Conservation (phyloP, 64 coral and sea anemone species). For the Astreopora myriophthalma region DNA sequence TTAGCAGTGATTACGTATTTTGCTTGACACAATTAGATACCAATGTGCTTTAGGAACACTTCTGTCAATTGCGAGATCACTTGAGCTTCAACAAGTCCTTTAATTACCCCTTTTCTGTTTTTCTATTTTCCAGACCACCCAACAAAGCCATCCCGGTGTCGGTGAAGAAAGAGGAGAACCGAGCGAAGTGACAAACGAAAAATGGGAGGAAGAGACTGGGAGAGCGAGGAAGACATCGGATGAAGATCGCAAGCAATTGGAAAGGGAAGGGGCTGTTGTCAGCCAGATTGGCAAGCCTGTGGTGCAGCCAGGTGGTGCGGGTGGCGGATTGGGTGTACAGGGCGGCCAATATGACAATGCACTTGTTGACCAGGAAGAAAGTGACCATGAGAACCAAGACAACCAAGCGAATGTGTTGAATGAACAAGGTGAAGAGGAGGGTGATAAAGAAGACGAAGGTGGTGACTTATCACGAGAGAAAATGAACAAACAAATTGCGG, state of each 20-base stretch:
- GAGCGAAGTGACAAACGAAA: background rate
- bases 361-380: background rate
- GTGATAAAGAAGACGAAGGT: background rate
- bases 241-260: background rate
- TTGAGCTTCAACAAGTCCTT: no score
- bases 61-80: no score
- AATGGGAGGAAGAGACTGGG: background rate
- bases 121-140: background rate
- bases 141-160: background rate
- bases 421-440: background rate
- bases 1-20: no score
- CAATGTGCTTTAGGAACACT: no score
- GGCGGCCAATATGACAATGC: background rate
- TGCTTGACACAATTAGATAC: no score
- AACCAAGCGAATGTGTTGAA: background rate
- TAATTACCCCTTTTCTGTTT: background rate
- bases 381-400: background rate
- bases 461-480: conserved; percentile 16
- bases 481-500: conserved; percentile 6
- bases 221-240: background rate
- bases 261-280: background rate
- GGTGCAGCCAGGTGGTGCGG: background rate
- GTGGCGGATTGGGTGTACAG: background rate
- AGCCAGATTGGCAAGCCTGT: background rate
- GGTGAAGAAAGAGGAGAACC: background rate